These are phyloP conservation scores for Prochilodus magdalenae DNA, from an alignment of 2,113 vertebrate species.

Conservation along the genomic window DNA sequence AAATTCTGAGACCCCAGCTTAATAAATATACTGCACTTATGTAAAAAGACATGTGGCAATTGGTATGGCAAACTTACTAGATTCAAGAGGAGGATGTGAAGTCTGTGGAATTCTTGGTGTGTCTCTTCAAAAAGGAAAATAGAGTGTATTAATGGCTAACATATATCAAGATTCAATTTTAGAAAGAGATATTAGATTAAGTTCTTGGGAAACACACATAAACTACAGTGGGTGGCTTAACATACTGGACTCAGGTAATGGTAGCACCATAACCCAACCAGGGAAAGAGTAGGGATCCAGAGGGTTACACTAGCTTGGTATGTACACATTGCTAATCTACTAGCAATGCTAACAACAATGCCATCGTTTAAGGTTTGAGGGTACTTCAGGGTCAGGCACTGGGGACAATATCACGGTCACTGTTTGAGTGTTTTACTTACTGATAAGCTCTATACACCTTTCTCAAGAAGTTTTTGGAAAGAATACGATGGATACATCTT, in stretches of 20 bases:
- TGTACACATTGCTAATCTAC: constrained; percentile 1
- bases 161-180: too few species aligned
- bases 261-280: constrained; percentile 2
- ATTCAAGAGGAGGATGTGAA: constrained; percentile 95
- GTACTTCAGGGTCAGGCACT: constrained; percentile 50
- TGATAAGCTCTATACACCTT: constrained; percentile 87
- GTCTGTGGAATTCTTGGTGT: constrained; percentile 95
- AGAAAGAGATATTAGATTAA: too few species aligned
- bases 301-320: constrained; percentile 2
- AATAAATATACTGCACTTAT: neutral
- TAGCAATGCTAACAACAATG: neutral
- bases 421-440: constrained; percentile 76
- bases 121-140: constrained; percentile 78
- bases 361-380: constrained; percentile 15
- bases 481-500: constrained; percentile 83
- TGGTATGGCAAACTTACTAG: constrained; percentile 79
- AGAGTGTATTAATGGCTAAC: too few species aligned
- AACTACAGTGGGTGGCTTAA: neutral
- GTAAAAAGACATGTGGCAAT: neutral
- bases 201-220: constrained; percentile 19
- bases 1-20: too few species aligned
- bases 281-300: constrained; percentile 23
- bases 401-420: constrained; percentile 46
- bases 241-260: neutral
- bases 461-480: constrained; percentile 88